Conservation (phyloP, 2,888 invertebrate genomes). For the Dioctria rufipes region DNA sequence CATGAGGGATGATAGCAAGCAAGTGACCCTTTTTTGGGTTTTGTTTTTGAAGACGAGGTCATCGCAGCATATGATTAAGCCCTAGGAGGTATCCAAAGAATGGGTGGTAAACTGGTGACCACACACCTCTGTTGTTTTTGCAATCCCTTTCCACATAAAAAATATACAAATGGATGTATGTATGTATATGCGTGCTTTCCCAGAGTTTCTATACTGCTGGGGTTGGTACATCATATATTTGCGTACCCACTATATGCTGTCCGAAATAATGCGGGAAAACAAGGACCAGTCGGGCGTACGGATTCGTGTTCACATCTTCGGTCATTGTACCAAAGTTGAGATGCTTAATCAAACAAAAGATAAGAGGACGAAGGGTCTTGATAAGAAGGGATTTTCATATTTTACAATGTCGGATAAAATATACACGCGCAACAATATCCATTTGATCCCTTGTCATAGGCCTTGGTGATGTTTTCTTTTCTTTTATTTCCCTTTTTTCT, state of each 20-base stretch:
- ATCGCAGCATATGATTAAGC: slow-evolving; percentile 51
- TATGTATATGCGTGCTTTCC: slow-evolving; percentile 35
- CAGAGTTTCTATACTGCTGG: neutral
- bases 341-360: slow-evolving; percentile 53
- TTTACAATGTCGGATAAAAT: slow-evolving; percentile 48
- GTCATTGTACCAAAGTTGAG: slow-evolving; percentile 43
- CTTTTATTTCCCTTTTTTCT: slow-evolving; percentile 10
- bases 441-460: slow-evolving; percentile 49
- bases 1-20: slow-evolving; percentile 20
- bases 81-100: slow-evolving; percentile 45
- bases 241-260: neutral
- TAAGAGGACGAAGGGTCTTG: slow-evolving; percentile 45
- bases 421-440: slow-evolving; percentile 45
- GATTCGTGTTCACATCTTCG: slow-evolving; percentile 6
- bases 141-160: slow-evolving; percentile 9
- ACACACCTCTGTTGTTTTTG: slow-evolving; percentile 37
- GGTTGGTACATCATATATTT: slow-evolving; percentile 10
- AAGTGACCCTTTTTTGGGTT: slow-evolving; percentile 46
- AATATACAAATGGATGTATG: neutral
- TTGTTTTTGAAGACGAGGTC: slow-evolving; percentile 52
- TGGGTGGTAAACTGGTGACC: slow-evolving; percentile 20
- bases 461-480: slow-evolving; percentile 21
- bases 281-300: neutral
- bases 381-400: slow-evolving; percentile 53
- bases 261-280: slow-evolving; percentile 8